Base-by-base conservation (phyloP, 2,888 invertebrate genomes). In the Hirtodrosophila confusa region DNA sequence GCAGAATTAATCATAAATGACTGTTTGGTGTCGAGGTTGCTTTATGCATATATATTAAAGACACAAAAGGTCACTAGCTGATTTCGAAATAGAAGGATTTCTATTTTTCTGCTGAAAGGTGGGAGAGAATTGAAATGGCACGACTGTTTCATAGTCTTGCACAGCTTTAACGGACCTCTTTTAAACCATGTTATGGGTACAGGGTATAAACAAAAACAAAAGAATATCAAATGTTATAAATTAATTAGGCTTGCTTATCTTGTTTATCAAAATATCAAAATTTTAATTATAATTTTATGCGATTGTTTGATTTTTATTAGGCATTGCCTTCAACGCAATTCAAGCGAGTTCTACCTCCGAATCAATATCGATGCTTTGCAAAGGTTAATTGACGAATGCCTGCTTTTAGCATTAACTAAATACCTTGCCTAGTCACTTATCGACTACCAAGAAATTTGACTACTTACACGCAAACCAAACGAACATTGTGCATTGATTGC, bases 191-290 rank as follows among this genome's bases (percentile, higher is more conserved):
- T 17, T 17, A 10, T 24, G 4, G 5, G 4, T 27, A 27, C 27
- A 27, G 27, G 27, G 27, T 29, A 29, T 35, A 48, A 10, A 7
- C 0, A 7, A 39, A 2, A 24, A 39, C 29, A 44, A 43, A 5
- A 29, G 17, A 6, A 43, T 3, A 43, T 8, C 5, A 3, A 33
- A 37, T 17, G 27, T 12, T 33, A 29, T 6, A 39, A 12, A 24
- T 56, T 24, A 41, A 7, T n/a, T 23, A 3, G 51, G 41, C 65
- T 53, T 36, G 69, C 55, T 56, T 48, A 24, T 37, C 48, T 53
- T 41, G 64, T 36, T 58, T 12, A 48, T 23, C 12, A 35, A 5
- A 62, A 48, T 11, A 47, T 8, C 37, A 24, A 17, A 58, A 17
- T 17, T 48, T 29, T 31, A 23, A 33, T 53, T 49, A 17, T 29